Evolutionary conservation across 1,140 invertebrate species (phyloP), one percentile per base, ranked within the genome.

Genomic region (Homarus americanus): DNA sequence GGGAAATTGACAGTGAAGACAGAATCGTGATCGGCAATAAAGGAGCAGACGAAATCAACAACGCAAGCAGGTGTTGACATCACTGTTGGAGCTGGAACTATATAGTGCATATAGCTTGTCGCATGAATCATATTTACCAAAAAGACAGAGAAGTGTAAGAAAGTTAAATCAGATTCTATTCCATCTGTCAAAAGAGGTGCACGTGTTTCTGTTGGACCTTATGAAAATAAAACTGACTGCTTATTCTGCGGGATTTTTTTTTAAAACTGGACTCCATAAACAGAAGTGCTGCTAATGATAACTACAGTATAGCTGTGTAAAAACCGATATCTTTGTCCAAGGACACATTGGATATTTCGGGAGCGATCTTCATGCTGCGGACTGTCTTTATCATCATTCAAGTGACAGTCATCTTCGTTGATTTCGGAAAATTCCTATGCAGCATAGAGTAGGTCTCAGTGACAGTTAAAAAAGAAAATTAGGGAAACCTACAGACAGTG

Each of bases 311-410:
- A 80, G 78, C 41, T 80, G 20, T 41, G 78, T 80, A n/a, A 41
- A 49, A 41, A 80, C 78, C 20, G 78, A 80, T 49, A 49, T 3
- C 41, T 80, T 80, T 49, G 78, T 80, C 15, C 34, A 49, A 49
- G 78, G 78, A 15, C 17, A 41, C n/a, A 80, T 49, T 49, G 38
- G n/a, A 49, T 80, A 80, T 32, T 80, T 40, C 49, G 38, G 20
- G 24, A n/a, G 44, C 10, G 41, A 80, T 49, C 34, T 80, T 44
- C 78, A 80, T 80, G 78, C 78, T 44, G 78, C 78, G 34, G 78
- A 80, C 78, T 41, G 78, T 44, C 38, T 80, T 40, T 80, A 80
- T 41, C 78, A 80, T 49, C 78, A 49, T 80, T 80, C 78, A 32
- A 36, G 75, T 38, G 36, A 78, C 36, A 38, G 32, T 20, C 32